These are phyloP conservation scores for Stichodactyla mertensii DNA, from an alignment of 64 coral and sea anemone genomes.

Conservation along the genomic window DNA sequence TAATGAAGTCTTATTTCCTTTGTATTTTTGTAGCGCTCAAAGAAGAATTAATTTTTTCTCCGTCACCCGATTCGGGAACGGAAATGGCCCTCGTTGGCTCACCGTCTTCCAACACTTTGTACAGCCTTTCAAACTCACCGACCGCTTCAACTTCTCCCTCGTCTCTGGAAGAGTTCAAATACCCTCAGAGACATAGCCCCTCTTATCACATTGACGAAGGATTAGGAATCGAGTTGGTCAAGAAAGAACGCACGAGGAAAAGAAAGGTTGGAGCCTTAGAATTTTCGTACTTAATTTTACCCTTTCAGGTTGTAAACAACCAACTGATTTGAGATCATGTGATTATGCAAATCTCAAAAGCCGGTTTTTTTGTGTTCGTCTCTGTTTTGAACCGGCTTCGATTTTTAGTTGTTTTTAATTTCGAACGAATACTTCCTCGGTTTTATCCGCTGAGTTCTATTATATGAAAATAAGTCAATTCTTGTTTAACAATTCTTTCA, in stretches of 20 bases:
- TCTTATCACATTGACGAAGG: conserved; percentile 69
- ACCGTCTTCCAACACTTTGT: neutral
- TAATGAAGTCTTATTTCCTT: neutral
- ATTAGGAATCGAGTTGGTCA: conserved; percentile 71
- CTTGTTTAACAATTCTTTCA: neutral
- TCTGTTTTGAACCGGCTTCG: conserved; percentile 21
- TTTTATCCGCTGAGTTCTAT: neutral
- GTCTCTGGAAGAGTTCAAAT: conserved; percentile 48
- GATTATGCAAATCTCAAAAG: conserved; percentile 35
- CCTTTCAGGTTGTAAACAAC: conserved; percentile 10
- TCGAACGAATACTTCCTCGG: neutral
- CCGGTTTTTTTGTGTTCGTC: conserved; percentile 26
- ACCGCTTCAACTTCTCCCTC: conserved; percentile 41
- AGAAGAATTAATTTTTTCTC: conserved; percentile 41
- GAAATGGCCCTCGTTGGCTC: conserved; percentile 44
- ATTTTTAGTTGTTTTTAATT: conserved; percentile 5
- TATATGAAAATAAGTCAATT: neutral
- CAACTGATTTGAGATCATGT: conserved; percentile 21
- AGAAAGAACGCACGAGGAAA: conserved; percentile 66
- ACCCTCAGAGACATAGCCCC: conserved; percentile 36
- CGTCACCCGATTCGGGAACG: conserved; percentile 72
- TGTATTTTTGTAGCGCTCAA: neutral
- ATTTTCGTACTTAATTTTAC: neutral
- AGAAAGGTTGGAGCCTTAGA: conserved; percentile 51
- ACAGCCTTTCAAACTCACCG: conserved; percentile 59